A percentile compares a stretch with the other conserved stretches of the same genome.
Evolutionary conservation across 1,140 invertebrate genomes (phyloP).

Genomic region (Thereuonema tuberculata): DNA sequence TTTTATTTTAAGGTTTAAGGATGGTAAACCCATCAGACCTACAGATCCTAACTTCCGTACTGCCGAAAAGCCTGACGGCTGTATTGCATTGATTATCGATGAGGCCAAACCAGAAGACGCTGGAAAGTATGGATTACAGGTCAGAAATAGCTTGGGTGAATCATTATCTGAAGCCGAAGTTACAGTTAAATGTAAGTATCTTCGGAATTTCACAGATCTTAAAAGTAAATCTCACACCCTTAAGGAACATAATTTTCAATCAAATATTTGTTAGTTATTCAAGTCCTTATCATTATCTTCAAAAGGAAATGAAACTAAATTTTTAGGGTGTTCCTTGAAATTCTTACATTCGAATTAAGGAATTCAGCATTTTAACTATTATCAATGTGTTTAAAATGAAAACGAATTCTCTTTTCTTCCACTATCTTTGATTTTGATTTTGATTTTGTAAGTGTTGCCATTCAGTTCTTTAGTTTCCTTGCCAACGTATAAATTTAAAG

Average conservation of each 20-base stretch:
- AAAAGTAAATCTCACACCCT: not conserved
- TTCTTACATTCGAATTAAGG: too few species aligned
- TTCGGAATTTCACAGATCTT: too few species aligned
- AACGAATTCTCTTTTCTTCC: too few species aligned
- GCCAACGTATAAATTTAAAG: too few species aligned
- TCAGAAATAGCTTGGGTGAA: slow-evolving; percentile 32
- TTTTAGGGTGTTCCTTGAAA: too few species aligned
- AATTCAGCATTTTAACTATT: too few species aligned
- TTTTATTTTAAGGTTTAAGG: slow-evolving; percentile 9
- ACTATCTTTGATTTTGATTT: too few species aligned
- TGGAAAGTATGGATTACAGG: slow-evolving; percentile 31
- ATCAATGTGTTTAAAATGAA: too few species aligned
- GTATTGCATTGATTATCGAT: slow-evolving; percentile 32
- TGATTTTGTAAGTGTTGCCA: too few species aligned
- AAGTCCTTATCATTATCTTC: too few species aligned
- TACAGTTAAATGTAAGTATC: slow-evolving; percentile 22
- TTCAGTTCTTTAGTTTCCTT: too few species aligned
- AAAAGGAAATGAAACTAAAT: too few species aligned
- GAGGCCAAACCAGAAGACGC: slow-evolving; percentile 28
- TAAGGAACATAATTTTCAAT: not conserved
- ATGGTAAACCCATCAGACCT: slow-evolving; percentile 12
- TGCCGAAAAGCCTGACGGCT: slow-evolving; percentile 23
- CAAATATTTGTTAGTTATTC: slow-evolving; percentile 21
- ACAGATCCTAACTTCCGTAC: slow-evolving; percentile 12
- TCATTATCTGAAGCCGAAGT: slow-evolving; percentile 27